Percentiles rank a stretch among this genome's conserved stretches.
Conservation (phyloP, 2,113 vertebrate genomes). For the Chionomys nivalis region DNA sequence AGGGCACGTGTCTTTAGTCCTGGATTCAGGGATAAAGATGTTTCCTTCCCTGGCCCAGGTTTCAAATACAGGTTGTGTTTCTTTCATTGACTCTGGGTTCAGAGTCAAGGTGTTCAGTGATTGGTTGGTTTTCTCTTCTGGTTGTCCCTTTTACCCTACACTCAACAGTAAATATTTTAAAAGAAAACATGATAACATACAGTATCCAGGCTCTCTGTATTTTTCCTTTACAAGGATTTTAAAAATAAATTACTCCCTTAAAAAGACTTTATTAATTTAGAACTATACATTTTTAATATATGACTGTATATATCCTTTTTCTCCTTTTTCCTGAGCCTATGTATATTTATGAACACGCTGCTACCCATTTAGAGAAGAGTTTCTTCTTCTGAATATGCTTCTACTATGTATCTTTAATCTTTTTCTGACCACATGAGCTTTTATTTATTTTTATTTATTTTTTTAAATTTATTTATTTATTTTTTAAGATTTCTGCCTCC, state of each 20-base stretch:
- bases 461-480: too few species aligned
- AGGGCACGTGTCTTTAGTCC: too few species aligned
- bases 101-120: too few species aligned
- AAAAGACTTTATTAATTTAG: not conserved
- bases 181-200: not conserved
- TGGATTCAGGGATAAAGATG: too few species aligned
- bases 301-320: not conserved
- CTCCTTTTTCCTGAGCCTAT: not conserved
- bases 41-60: too few species aligned
- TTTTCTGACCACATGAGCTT: not conserved
- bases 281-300: not conserved
- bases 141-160: too few species aligned
- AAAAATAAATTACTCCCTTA: not conserved
- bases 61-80: too few species aligned
- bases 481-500: too few species aligned
- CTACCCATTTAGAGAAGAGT: fast-evolving
- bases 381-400: not conserved
- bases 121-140: too few species aligned
- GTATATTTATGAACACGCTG: not conserved
- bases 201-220: not conserved
- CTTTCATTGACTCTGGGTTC: too few species aligned
- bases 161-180: not conserved
- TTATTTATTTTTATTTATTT: too few species aligned
- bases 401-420: not conserved
- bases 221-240: not conserved